A percentile compares a stretch with the other conserved stretches of the same genome.
phyloP scores from a whole-genome alignment of 2,113 vertebrate species.

The Cavia porcellus region DNA sequence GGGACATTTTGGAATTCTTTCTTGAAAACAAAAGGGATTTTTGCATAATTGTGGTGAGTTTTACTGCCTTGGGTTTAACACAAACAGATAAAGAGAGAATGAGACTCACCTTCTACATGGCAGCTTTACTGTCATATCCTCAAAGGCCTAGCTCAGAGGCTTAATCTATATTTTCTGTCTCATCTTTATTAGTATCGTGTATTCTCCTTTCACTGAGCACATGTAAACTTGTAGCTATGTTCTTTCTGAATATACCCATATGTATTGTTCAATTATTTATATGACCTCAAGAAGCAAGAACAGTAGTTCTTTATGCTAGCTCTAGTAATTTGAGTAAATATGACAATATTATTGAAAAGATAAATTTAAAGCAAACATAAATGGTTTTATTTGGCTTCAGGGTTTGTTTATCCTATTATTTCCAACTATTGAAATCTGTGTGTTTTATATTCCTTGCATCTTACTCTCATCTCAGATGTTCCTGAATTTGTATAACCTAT shows the following conservation, averaged over 20 bases:
- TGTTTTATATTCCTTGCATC: neutral
- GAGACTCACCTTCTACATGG: no score
- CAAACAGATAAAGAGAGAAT: neutral
- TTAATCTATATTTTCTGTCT: neutral
- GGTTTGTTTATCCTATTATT: neutral
- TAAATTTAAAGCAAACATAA: neutral
- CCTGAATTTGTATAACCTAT: neutral
- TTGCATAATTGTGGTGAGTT: neutral
- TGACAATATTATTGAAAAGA: neutral
- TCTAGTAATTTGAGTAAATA: neutral
- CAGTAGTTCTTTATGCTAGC: neutral
- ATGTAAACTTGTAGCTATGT: neutral
- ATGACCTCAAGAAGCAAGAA: neutral
- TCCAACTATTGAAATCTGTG: neutral
- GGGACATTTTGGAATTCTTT: neutral
- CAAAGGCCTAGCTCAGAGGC: neutral
- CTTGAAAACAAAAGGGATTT: neutral
- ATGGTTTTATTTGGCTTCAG: neutral
- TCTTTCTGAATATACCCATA: neutral
- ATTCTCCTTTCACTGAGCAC: neutral
- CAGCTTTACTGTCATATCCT: neutral
- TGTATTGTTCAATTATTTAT: neutral
- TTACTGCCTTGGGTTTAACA: rapidly evolving
- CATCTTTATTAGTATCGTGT: neutral
- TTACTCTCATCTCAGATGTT: neutral